A percentile compares a stretch with the other conserved stretches of the same genome.
These are phyloP conservation scores for Amia ocellicauda DNA, from an alignment of 2,113 vertebrate species.

Conservation along the genomic window DNA sequence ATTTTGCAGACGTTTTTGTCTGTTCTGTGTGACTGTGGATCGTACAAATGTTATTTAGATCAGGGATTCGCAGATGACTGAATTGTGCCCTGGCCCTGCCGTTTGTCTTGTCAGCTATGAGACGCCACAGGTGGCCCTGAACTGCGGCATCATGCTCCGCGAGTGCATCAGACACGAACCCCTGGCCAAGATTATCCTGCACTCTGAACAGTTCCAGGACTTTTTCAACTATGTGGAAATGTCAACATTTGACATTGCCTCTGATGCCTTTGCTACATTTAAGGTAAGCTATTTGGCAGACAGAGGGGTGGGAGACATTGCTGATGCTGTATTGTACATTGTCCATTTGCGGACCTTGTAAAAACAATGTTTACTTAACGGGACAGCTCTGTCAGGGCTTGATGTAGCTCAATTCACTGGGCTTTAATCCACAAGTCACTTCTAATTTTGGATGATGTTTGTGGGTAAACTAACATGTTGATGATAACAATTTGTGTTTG, in stretches of 20 bases:
- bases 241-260: conserved; percentile 97
- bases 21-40: no score
- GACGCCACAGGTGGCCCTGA: conserved; percentile 85
- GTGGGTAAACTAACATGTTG: no score
- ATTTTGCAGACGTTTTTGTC: no score
- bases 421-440: no score
- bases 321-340: no score
- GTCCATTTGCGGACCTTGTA: no score
- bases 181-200: conserved; percentile 85
- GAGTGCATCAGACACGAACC: conserved; percentile 96
- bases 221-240: conserved; percentile 96
- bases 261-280: conserved; percentile 96
- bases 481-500: neutral
- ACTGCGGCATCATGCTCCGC: conserved; percentile 94
- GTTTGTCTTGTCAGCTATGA: conserved; percentile 73
- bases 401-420: no score
- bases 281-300: conserved; percentile 68
- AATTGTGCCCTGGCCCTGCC: neutral
- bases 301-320: no score
- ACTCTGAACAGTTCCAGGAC: conserved; percentile 82
- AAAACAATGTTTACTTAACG: no score
- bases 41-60: neutral
- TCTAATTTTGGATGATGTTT: no score
- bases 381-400: no score
- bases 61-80: neutral